phyloP scores from a whole-genome alignment of 2,888 invertebrate genomes.

The Acronicta aceris region DNA sequence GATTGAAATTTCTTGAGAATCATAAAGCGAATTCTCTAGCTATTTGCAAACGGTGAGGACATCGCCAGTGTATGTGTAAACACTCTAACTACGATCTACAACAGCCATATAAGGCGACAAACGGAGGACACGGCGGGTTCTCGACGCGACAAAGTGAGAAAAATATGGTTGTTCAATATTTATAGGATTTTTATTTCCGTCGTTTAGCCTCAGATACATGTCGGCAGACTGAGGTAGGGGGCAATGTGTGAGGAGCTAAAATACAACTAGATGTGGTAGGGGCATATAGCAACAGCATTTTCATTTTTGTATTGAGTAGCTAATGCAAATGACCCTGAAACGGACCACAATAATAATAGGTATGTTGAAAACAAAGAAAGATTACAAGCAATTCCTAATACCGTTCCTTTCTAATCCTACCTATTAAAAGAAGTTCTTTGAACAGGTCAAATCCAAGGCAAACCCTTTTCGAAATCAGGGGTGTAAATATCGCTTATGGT shows the following conservation, averaged over 20 bases:
- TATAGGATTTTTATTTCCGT: slow-evolving; percentile 87
- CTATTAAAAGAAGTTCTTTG: no score
- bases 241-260: slow-evolving; percentile 55
- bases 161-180: slow-evolving; percentile 88
- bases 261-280: slow-evolving; percentile 61
- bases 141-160: slow-evolving; percentile 86
- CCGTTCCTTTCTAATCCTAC: no score
- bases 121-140: slow-evolving; percentile 73
- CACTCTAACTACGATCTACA: slow-evolving; percentile 57
- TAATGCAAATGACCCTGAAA: no score
- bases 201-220: slow-evolving; percentile 83
- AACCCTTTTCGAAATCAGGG: no score
- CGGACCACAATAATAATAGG: no score
- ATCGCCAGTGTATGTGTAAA: slow-evolving; percentile 50
- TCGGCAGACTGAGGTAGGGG: slow-evolving; percentile 69
- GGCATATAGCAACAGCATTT: neutral
- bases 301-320: no score
- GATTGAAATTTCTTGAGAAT: slow-evolving; percentile 5
- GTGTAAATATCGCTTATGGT: no score
- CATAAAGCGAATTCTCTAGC: slow-evolving; percentile 13
- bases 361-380: no score
- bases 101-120: slow-evolving; percentile 65
- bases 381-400: no score
- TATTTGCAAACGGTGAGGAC: slow-evolving; percentile 11
- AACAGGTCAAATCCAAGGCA: no score